Evolutionary conservation across 1,140 invertebrate genomes (phyloP).

Genomic region (Aradophagus sp.): DNA sequence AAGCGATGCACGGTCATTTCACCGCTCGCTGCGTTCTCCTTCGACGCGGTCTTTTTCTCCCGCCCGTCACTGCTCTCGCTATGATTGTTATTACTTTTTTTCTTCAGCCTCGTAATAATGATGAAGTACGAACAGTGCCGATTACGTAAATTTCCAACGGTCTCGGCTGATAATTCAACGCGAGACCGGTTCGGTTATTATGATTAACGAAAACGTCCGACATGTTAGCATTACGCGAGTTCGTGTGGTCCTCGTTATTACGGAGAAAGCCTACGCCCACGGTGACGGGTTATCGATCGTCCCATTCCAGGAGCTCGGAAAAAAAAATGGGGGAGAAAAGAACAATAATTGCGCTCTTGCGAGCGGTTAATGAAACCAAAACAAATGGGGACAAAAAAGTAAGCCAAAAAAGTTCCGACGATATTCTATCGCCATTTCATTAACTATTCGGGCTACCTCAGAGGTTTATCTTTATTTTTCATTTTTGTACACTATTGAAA

Average conservation of each 20-base stretch:
- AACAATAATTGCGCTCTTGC: conserved; percentile 46
- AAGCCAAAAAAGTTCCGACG: conserved; percentile 6
- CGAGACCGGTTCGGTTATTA: conserved; percentile 46
- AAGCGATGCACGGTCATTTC: conserved; percentile 3
- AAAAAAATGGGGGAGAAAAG: conserved; percentile 41
- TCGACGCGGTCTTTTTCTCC: too few species aligned
- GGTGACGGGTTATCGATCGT: conserved; percentile 46
- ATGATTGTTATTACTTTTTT: not conserved
- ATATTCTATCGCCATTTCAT: not conserved
- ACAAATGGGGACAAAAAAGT: too few species aligned
- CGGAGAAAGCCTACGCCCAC: conserved; percentile 55
- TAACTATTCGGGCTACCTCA: too few species aligned
- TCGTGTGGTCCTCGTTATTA: conserved; percentile 53
- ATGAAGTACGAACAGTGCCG: conserved; percentile 7
- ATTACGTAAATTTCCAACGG: conserved; percentile 35
- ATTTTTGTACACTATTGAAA: too few species aligned
- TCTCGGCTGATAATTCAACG: conserved; percentile 28
- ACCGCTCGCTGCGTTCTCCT: too few species aligned
- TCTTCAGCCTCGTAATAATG: conserved; percentile 9
- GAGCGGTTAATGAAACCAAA: conserved; percentile 43
- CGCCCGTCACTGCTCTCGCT: too few species aligned
- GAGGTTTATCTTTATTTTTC: too few species aligned
- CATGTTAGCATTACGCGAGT: conserved; percentile 29
- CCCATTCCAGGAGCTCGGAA: conserved; percentile 51
- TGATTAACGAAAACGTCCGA: conserved; percentile 52